Evolutionary conservation across 1,140 invertebrate genomes (phyloP), one percentile per base, ranked within the genome.

Genomic region (Drosophila tsacasi): DNA sequence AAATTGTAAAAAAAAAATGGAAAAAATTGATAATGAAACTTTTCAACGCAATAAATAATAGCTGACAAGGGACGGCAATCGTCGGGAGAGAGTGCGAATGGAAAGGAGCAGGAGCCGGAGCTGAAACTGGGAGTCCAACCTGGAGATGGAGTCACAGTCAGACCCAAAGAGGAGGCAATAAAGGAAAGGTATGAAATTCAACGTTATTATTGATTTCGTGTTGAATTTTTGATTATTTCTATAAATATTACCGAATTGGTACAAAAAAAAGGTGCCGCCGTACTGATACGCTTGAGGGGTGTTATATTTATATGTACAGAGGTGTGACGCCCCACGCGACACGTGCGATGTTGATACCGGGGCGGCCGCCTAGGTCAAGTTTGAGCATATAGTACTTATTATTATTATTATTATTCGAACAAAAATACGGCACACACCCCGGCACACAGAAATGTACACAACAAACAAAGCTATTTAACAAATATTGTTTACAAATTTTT

Each of bases 31-130:
- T 90, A 89, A 89, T 90, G 81, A 89, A 89, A 89, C 84, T 89
- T 89, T 89, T 89, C 78, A 81, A 72, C 81, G 84, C 78, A 84
- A 89, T 89, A 89, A 89, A 89, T 89, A 89, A 89, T 89, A 84
- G 61, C 67, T 79, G 63, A 60, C 52, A 72, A 57, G 32, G 37
- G 52, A 62, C 62, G 32, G 58, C 40, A 73, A 50, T 73, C 49
- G 67, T 46, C 59, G 66, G 40, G 25, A 39, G 57, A 21, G 32
- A 30, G 57, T 49, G 37, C 30, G 15, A 30, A 47, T 15, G 23
- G 19, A 3, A 57, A 57, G 37, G 9, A 30, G 2, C 19, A 5
- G 30, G 19, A 19, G 49, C 8, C 9, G 27, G 47, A 23, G n/a
- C 32, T 12, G 32, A 0, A 12, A 12, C 9, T 32, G 32, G n/a